A percentile compares a stretch with the other conserved stretches of the same genome.
phyloP scores from a whole-genome alignment of 1,140 invertebrate species.

The Eupeodes corollae region DNA sequence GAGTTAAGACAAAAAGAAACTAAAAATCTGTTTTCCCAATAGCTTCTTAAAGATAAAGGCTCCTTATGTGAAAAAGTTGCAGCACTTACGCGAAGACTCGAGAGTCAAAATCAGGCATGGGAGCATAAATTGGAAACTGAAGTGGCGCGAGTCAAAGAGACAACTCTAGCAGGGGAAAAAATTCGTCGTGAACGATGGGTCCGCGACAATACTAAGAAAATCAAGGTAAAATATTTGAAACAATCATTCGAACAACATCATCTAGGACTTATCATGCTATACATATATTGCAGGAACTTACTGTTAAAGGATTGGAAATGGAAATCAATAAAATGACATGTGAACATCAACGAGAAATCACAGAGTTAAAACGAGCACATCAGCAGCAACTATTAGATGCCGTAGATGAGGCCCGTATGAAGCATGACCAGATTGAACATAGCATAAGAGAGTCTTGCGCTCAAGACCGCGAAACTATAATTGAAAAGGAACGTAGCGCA shows the following conservation, averaged over 20 bases:
- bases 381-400: slow-evolving; percentile 41
- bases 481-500: slow-evolving; percentile 41
- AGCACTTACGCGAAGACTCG: slow-evolving; percentile 39
- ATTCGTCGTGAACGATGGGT: slow-evolving; percentile 54
- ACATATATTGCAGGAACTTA: slow-evolving; percentile 44
- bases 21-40: neutral
- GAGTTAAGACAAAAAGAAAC: neutral
- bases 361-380: slow-evolving; percentile 46
- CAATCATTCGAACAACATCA: neutral
- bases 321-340: slow-evolving; percentile 55
- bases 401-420: slow-evolving; percentile 31
- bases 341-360: slow-evolving; percentile 48
- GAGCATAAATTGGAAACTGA: slow-evolving; percentile 54
- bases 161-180: slow-evolving; percentile 53
- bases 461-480: slow-evolving; percentile 40
- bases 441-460: slow-evolving; percentile 40
- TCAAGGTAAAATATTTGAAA: slow-evolving; percentile 41
- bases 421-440: slow-evolving; percentile 40
- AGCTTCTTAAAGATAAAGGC: slow-evolving; percentile 54
- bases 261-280: neutral
- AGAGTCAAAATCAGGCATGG: slow-evolving; percentile 42
- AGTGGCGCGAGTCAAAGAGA: slow-evolving; percentile 50
- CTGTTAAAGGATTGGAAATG: slow-evolving; percentile 60
- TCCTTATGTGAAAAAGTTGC: slow-evolving; percentile 54
- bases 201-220: slow-evolving; percentile 56